Conservation (phyloP, 2,797 vertebrate species). For the Pogonophryne albipinna region DNA sequence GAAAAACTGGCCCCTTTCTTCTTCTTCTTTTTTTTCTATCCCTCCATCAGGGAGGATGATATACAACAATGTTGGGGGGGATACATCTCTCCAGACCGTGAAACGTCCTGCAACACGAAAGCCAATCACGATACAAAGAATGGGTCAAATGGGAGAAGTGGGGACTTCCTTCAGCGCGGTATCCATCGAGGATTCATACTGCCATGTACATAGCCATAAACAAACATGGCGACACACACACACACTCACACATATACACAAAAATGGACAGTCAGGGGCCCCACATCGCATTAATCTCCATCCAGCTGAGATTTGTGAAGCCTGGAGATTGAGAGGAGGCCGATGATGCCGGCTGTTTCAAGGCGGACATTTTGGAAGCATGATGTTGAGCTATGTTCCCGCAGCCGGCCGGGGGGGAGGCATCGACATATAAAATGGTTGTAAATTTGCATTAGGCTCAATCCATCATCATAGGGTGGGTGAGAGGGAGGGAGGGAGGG, state of each 20-base stretch:
- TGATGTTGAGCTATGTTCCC: conserved; percentile 97
- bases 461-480: conserved; percentile 90
- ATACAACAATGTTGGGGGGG: conserved; percentile 71
- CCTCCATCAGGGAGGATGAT: conserved; percentile 74
- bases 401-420: conserved; percentile 87
- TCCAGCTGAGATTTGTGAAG: conserved; percentile 83
- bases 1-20: conserved; percentile 85
- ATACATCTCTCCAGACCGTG: conserved; percentile 65
- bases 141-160: conserved; percentile 38
- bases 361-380: conserved; percentile 93
- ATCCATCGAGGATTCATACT: conserved; percentile 14
- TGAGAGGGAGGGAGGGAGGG: conserved; percentile 65
- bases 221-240: conserved; percentile 22
- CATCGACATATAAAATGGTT: conserved; percentile 97
- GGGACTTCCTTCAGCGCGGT: conserved; percentile 26
- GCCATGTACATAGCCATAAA: conserved; percentile 13
- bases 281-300: conserved; percentile 82
- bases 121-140: conserved; percentile 66
- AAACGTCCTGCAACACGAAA: conserved; percentile 47
- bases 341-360: conserved; percentile 89
- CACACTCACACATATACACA: conserved; percentile 3
- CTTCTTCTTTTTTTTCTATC: conserved; percentile 54
- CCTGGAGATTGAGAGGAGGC: conserved; percentile 84
- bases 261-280: conserved; percentile 51
- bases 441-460: conserved; percentile 99